These are phyloP conservation scores for Sarotherodon lohbergeri DNA, from an alignment of 2,113 vertebrate species.

Conservation along the genomic window DNA sequence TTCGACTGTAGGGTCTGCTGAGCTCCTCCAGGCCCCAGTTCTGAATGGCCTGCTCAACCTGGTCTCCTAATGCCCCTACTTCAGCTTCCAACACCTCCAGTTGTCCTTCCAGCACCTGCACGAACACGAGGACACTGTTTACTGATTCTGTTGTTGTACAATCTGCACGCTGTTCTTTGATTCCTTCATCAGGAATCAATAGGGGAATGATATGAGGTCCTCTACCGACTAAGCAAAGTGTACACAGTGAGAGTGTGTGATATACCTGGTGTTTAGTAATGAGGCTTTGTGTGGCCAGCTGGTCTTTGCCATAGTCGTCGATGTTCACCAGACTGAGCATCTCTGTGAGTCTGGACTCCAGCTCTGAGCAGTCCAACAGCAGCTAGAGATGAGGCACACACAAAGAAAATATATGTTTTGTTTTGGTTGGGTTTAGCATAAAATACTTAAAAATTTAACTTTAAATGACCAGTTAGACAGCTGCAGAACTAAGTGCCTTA, in stretches of 20 bases:
- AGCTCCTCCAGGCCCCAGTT: slow-evolving; percentile 65
- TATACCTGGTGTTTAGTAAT: slow-evolving; percentile 83
- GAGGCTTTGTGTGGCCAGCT: slow-evolving; percentile 73
- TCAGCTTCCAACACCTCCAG: slow-evolving; percentile 62
- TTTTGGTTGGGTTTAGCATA: neutral
- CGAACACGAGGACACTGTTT: neutral
- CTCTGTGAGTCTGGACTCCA: slow-evolving; percentile 79
- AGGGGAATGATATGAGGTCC: neutral
- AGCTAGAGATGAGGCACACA: slow-evolving; percentile 58
- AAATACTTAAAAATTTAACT: neutral
- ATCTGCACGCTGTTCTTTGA: neutral
- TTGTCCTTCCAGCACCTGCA: slow-evolving; percentile 61
- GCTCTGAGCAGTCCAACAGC: slow-evolving; percentile 78
- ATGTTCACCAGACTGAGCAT: slow-evolving; percentile 67
- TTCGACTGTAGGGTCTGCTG: slow-evolving; percentile 57
- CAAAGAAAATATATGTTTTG: neutral
- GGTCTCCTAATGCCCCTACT: slow-evolving; percentile 52
- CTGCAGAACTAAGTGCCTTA: neutral
- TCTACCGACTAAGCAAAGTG: neutral
- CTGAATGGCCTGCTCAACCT: slow-evolving; percentile 51
- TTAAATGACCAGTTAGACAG: neutral
- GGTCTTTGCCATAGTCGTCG: slow-evolving; percentile 78
- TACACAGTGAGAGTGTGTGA: neutral
- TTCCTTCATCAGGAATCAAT: neutral
- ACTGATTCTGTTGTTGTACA: neutral